Conservation (phyloP, 2,888 invertebrate species). For the Cephus spinipes region DNA sequence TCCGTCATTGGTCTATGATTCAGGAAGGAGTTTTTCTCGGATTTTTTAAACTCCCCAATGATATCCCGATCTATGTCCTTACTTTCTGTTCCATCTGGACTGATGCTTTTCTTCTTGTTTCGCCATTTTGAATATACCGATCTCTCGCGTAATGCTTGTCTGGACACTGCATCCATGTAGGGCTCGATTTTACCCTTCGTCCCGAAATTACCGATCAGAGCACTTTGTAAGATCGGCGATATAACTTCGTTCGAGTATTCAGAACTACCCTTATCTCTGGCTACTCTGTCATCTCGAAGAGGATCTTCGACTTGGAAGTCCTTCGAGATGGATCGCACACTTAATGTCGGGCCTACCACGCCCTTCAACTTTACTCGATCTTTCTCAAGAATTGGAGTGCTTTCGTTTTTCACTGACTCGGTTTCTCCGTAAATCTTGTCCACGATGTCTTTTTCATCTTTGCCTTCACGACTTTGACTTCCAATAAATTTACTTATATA, state of each 20-base stretch:
- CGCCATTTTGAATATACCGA: not conserved
- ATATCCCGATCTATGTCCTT: slow-evolving; percentile 6
- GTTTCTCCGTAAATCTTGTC: not conserved
- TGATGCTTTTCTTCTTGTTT: not conserved
- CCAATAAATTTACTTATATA: not conserved
- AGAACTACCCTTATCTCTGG: not conserved
- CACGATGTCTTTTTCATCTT: not conserved
- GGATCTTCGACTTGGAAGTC: not conserved
- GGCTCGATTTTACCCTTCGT: slow-evolving; percentile 18
- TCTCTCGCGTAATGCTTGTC: not conserved
- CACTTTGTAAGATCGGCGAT: slow-evolving; percentile 32
- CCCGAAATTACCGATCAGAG: not conserved
- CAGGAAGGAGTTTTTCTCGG: slow-evolving; percentile 11
- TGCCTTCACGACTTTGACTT: not conserved
- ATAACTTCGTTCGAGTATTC: slow-evolving; percentile 29
- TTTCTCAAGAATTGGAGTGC: not conserved
- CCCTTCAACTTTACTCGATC: not conserved
- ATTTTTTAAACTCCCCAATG: slow-evolving; percentile 4
- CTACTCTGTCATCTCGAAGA: not conserved
- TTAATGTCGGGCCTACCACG: not conserved
- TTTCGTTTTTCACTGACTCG: not conserved
- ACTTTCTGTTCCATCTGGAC: not conserved
- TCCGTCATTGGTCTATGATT: slow-evolving; percentile 4
- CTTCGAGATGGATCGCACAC: not conserved
- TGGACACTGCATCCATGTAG: slow-evolving; percentile 7